phyloP scores from a whole-genome alignment of 2,888 invertebrate genomes.

The Lasioglossum vierecki region DNA sequence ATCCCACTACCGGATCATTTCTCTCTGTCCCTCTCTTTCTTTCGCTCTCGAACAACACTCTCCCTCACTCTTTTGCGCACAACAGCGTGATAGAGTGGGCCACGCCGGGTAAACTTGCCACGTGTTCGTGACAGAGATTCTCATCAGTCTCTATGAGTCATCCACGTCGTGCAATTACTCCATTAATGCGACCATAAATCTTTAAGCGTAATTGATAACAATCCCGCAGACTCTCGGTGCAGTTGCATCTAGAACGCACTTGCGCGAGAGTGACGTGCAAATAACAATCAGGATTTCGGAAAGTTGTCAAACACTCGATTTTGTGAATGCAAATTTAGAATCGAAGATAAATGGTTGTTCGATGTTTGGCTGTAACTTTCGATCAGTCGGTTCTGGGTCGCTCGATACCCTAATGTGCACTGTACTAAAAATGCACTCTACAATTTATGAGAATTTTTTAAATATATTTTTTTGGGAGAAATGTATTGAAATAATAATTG shows the following conservation, averaged over 20 bases:
- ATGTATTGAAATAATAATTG: no score
- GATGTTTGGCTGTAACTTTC: neutral
- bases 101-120: slow-evolving; percentile 38
- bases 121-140: slow-evolving; percentile 47
- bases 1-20: slow-evolving; percentile 22
- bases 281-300: neutral
- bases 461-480: no score
- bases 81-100: slow-evolving; percentile 11
- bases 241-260: neutral
- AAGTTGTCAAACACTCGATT: neutral
- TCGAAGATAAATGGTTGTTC: neutral
- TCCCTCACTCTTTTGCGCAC: neutral
- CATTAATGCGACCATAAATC: neutral
- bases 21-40: neutral
- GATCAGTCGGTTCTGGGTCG: neutral
- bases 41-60: slow-evolving; percentile 1
- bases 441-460: no score
- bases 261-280: neutral
- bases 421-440: no score
- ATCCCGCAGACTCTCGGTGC: neutral
- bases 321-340: neutral
- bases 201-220: neutral
- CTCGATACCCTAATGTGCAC: no score
- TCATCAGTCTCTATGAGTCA: slow-evolving; percentile 34
- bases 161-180: slow-evolving; percentile 20